Evolutionary conservation across 2,113 vertebrate genomes (phyloP).

Genomic region (Oncorhynchus nerka): DNA sequence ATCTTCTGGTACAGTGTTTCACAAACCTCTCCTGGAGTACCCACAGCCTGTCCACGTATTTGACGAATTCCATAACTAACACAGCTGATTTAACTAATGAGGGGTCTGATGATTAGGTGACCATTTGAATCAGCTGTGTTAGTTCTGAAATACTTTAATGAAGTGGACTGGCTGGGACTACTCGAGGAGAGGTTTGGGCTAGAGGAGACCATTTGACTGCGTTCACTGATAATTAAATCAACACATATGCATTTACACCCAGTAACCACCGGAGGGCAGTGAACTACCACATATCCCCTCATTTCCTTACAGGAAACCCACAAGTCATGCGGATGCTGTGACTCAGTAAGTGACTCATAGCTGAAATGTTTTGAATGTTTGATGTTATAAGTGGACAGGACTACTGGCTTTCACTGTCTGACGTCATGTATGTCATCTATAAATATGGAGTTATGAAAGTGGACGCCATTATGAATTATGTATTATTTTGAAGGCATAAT

Average conservation of each 20-base stretch:
- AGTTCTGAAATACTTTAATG: too few species aligned
- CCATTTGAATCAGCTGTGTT: too few species aligned
- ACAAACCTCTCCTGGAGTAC: too few species aligned
- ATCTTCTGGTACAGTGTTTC: too few species aligned
- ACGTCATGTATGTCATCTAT: not conserved
- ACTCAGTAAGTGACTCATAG: slow-evolving; percentile 5
- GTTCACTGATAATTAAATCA: not conserved
- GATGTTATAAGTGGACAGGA: not conserved
- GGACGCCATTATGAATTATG: not conserved
- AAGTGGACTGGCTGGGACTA: too few species aligned
- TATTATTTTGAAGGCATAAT: not conserved
- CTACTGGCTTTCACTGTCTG: not conserved
- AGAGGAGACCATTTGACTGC: too few species aligned
- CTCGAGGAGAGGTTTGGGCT: too few species aligned
- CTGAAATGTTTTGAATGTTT: not conserved
- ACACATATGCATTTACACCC: not conserved
- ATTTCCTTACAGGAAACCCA: not conserved
- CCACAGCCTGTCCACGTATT: too few species aligned
- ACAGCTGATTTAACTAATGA: too few species aligned
- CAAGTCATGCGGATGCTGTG: not conserved
- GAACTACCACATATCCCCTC: not conserved
- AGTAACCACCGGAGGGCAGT: not conserved
- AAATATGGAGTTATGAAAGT: not conserved
- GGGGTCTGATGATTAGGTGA: too few species aligned
- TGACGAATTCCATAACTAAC: too few species aligned